Evolutionary conservation across 2,113 vertebrate species (phyloP).

Genomic region (Pteronura brasiliensis): DNA sequence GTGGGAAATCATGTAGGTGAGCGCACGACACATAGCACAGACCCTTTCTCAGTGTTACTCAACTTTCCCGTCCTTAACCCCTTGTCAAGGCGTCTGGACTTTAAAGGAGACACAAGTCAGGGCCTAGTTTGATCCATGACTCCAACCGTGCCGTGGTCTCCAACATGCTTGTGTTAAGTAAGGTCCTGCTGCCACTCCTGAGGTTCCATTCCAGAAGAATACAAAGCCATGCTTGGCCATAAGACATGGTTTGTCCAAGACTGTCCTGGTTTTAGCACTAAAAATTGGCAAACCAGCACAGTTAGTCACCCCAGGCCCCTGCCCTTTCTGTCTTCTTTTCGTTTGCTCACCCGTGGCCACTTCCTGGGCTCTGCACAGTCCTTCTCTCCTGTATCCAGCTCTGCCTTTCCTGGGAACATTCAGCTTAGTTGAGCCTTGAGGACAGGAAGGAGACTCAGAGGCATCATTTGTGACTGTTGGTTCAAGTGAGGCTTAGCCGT

Average conservation of each 20-base stretch:
- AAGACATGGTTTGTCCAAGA: background rate
- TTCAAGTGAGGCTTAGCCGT: background rate
- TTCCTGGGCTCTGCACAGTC: background rate
- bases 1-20: too few species aligned
- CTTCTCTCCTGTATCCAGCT: background rate
- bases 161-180: background rate
- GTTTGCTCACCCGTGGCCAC: fast-evolving
- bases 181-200: background rate
- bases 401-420: background rate
- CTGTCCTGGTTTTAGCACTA: background rate
- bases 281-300: background rate
- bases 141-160: too few species aligned
- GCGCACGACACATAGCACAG: too few species aligned
- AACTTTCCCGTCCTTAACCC: too few species aligned
- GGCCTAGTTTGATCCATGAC: too few species aligned
- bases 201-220: background rate
- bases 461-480: background rate
- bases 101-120: too few species aligned
- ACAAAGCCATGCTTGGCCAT: background rate
- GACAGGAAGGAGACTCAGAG: background rate
- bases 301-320: background rate
- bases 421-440: background rate
- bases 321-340: background rate
- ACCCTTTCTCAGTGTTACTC: too few species aligned
- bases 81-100: too few species aligned